Conservation (phyloP, 2,797 vertebrate species). For the Pipistrellus nathusii region DNA sequence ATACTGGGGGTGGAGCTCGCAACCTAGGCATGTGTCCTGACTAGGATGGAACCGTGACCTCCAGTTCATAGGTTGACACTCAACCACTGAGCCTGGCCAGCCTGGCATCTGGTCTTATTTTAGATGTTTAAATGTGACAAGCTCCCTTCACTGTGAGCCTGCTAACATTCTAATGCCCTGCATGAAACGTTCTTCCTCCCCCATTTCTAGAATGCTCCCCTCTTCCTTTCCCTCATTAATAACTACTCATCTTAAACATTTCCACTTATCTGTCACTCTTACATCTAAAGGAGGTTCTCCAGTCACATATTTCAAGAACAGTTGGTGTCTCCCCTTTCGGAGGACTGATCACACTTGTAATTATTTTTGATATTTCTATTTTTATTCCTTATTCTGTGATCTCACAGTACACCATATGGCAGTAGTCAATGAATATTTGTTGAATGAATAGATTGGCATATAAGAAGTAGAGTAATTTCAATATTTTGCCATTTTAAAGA, state of each 20-base stretch:
- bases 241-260: neutral
- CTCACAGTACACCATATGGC: constrained; percentile 42
- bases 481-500: constrained; percentile 41
- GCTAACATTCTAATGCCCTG: neutral
- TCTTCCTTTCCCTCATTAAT: neutral
- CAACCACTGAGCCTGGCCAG: no score
- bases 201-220: neutral
- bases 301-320: constrained; percentile 1
- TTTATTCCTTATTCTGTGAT: constrained; percentile 47
- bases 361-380: constrained; percentile 72
- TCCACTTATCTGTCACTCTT: neutral
- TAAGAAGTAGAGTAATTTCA: neutral
- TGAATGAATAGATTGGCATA: constrained; percentile 38
- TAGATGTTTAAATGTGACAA: neutral
- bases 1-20: no score
- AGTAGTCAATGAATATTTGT: constrained; percentile 56
- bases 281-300: neutral
- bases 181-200: neutral
- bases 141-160: neutral
- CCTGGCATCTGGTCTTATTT: no score
- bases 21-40: no score
- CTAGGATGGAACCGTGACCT: no score
- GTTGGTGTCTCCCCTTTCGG: constrained; percentile 18
- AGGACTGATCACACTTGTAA: constrained; percentile 27
- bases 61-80: no score